A percentile compares a stretch with the other conserved stretches of the same genome.
These are phyloP conservation scores for Pedionomus torquatus DNA, from an alignment of 2,113 vertebrate genomes.

Conservation along the genomic window DNA sequence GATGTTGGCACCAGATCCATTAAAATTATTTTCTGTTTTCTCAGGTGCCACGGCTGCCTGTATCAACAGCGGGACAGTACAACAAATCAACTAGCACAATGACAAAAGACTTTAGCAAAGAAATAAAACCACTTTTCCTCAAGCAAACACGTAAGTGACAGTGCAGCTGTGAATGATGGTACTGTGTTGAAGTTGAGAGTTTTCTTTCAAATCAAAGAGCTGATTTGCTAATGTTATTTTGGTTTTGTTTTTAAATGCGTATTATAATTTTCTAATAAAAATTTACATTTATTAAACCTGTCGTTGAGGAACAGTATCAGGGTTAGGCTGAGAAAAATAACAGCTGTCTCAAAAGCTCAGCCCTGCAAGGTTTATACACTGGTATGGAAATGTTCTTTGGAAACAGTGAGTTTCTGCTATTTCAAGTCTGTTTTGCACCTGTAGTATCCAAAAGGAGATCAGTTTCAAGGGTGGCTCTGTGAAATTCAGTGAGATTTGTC, in stretches of 20 bases:
- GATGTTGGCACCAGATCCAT: not conserved
- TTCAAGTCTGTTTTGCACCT: not conserved
- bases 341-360: not conserved
- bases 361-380: not conserved
- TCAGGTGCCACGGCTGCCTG: not conserved
- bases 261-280: not conserved
- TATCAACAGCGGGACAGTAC: not conserved
- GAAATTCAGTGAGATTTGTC: not conserved
- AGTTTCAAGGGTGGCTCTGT: not conserved
- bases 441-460: not conserved
- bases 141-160: not conserved
- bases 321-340: not conserved
- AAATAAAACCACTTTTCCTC: not conserved
- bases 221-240: not conserved
- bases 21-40: not conserved
- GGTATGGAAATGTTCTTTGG: not conserved
- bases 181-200: not conserved
- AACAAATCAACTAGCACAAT: not conserved
- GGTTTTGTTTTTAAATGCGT: not conserved
- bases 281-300: not conserved
- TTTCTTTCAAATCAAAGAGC: not conserved
- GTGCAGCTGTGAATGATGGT: not conserved
- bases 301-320: not conserved
- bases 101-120: not conserved
- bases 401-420: not conserved